phyloP scores from a whole-genome alignment of 2,797 vertebrate species.

The Pelodytes ibericus region DNA sequence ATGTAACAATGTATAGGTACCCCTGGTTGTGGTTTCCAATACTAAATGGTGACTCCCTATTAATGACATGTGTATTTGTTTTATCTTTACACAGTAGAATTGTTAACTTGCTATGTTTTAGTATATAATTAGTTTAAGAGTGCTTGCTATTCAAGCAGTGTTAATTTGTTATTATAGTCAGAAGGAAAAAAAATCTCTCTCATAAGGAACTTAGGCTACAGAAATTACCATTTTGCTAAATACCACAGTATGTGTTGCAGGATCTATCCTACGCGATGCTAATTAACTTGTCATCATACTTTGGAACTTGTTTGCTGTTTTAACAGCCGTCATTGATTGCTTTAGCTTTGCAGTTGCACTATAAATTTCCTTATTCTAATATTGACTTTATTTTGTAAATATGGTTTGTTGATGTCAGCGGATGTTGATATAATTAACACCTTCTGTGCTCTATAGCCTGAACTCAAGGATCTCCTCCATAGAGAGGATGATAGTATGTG shows the following conservation, averaged over 20 bases:
- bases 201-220: neutral
- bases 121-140: too few relatives aligned
- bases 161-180: too few relatives aligned
- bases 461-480: neutral
- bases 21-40: too few relatives aligned
- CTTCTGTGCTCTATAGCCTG: neutral
- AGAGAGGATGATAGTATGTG: too few relatives aligned
- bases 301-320: slow-evolving; percentile 45
- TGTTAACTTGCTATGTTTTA: too few relatives aligned
- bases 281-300: slow-evolving; percentile 44
- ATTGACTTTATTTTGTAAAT: slow-evolving; percentile 48
- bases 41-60: too few relatives aligned
- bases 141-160: too few relatives aligned
- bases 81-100: too few relatives aligned
- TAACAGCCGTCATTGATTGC: slow-evolving; percentile 42
- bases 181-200: too few relatives aligned
- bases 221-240: slow-evolving; percentile 36
- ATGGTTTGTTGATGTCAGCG: slow-evolving; percentile 37
- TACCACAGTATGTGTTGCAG: slow-evolving; percentile 18
- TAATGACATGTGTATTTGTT: too few relatives aligned
- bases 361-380: slow-evolving; percentile 51
- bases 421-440: slow-evolving; percentile 39
- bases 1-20: too few relatives aligned
- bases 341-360: slow-evolving; percentile 31
- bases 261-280: slow-evolving; percentile 32